These are phyloP conservation scores for Muraenolepis orangiensis DNA, from an alignment of 2,797 vertebrate genomes.

Conservation along the genomic window DNA sequence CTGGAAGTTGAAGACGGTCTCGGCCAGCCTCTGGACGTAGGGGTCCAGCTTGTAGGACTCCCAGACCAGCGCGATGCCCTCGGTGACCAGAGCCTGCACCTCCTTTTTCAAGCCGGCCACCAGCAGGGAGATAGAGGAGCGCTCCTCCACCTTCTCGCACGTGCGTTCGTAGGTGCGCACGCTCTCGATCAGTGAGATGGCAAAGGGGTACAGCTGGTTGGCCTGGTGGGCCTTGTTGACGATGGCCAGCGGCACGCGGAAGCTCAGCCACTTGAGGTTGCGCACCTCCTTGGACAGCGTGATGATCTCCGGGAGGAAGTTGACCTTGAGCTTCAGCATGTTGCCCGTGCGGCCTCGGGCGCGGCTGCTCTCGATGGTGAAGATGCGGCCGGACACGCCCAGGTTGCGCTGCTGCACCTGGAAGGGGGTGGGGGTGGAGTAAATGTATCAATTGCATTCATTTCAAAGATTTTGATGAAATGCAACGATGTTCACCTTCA, in stretches of 20 bases:
- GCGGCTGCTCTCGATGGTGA: slow-evolving; percentile 93
- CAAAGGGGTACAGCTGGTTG: slow-evolving; percentile 97
- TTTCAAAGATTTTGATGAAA: background rate
- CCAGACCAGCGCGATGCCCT: slow-evolving; percentile 95
- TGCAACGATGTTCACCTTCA: background rate
- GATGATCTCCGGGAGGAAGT: slow-evolving; percentile 98
- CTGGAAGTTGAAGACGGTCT: slow-evolving; percentile 98
- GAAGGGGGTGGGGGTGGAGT: background rate
- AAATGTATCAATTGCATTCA: too few relatives aligned
- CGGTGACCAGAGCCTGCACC: slow-evolving; percentile 90
- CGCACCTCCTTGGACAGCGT: slow-evolving; percentile 97
- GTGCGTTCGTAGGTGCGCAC: slow-evolving; percentile 96
- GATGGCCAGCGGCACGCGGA: slow-evolving; percentile 94
- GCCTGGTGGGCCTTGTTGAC: slow-evolving; percentile 99
- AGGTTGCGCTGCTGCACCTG: slow-evolving; percentile 93
- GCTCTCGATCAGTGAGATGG: slow-evolving; percentile 97
- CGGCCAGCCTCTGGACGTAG: slow-evolving; percentile 93
- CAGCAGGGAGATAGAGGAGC: slow-evolving; percentile 87
- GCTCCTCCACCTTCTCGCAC: slow-evolving; percentile 97
- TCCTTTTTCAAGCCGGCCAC: slow-evolving; percentile 97
- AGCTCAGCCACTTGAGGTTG: slow-evolving; percentile 98
- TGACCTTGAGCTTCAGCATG: slow-evolving; percentile 95
- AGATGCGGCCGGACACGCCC: slow-evolving; percentile 95
- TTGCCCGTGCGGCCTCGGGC: slow-evolving; percentile 89
- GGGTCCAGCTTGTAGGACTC: slow-evolving; percentile 99